Percentiles rank a stretch among this genome's conserved stretches.
phyloP scores from a whole-genome alignment of 2,797 vertebrate genomes.

The Halcyon smyrnensis region DNA sequence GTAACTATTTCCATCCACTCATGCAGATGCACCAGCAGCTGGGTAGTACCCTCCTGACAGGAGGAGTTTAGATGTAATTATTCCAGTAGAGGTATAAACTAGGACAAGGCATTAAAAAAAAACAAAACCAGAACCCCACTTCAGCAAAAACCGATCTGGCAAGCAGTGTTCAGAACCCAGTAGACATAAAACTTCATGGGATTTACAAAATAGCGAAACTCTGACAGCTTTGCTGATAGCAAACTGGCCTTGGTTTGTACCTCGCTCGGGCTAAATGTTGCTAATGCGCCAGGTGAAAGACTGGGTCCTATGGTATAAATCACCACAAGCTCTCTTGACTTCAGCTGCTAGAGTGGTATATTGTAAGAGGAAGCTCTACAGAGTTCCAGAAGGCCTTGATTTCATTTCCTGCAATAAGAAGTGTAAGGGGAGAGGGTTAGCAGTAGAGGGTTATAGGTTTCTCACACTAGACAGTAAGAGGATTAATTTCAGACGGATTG shows the following conservation, averaged over 20 bases:
- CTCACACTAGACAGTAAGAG: constrained; percentile 35
- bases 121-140: background rate
- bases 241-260: background rate
- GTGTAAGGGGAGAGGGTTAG: constrained; percentile 35
- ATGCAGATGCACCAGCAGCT: background rate
- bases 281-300: background rate
- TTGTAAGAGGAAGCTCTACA: background rate
- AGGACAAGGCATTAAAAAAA: background rate
- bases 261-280: background rate
- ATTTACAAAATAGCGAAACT: background rate
- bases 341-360: background rate
- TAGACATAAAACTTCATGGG: background rate
- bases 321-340: background rate
- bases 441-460: constrained; percentile 13
- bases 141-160: background rate
- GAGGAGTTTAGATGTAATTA: background rate
- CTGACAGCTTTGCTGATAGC: background rate
- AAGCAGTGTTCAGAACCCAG: background rate
- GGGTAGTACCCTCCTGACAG: background rate
- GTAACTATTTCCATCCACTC: background rate
- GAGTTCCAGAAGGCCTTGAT: background rate
- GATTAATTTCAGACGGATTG: constrained; percentile 70
- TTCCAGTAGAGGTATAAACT: background rate
- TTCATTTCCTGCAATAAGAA: constrained; percentile 27
- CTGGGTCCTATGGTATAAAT: background rate